A percentile compares a stretch with the other conserved stretches of the same genome.
phyloP scores from a whole-genome alignment of 2,113 vertebrate species.

The Paralichthys olivaceus region DNA sequence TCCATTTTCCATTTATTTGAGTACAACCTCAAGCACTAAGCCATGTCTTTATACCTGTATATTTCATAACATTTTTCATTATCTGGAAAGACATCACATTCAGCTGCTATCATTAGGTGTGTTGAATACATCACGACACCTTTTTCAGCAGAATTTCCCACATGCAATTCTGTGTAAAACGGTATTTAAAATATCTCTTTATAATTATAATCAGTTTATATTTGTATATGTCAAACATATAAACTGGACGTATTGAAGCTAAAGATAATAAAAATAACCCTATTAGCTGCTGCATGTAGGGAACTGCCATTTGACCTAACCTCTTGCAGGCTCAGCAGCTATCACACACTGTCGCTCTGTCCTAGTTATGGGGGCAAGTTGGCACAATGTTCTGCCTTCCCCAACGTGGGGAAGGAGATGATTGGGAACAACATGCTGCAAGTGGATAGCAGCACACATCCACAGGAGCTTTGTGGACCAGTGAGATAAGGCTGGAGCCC shows the following conservation, averaged over 20 bases:
- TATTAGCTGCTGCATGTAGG: conserved; percentile 3
- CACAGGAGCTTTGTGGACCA: conserved; percentile 75
- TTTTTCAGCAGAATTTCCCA: background rate
- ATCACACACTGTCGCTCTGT: conserved; percentile 50
- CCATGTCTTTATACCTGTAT: conserved; percentile 8
- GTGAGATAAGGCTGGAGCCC: conserved; percentile 70
- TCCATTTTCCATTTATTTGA: conserved; percentile 49
- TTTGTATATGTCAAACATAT: background rate
- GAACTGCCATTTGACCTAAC: conserved; percentile 14
- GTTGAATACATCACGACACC: conserved; percentile 6
- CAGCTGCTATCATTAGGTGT: conserved; percentile 7
- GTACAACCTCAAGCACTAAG: conserved; percentile 8
- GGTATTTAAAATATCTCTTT: background rate
- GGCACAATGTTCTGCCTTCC: conserved; percentile 49
- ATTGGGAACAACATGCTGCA: conserved; percentile 61
- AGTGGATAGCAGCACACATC: conserved; percentile 72
- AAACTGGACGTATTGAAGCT: background rate
- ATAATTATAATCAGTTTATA: background rate
- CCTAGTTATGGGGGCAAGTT: conserved; percentile 58
- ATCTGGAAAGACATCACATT: conserved; percentile 32
- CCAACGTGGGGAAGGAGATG: conserved; percentile 51
- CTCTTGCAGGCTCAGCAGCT: conserved; percentile 30
- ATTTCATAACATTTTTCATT: conserved; percentile 3
- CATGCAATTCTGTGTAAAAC: background rate
- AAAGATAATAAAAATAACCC: background rate